Evolutionary conservation across 2,113 vertebrate species (phyloP).

Genomic region (Lutjanus erythropterus): DNA sequence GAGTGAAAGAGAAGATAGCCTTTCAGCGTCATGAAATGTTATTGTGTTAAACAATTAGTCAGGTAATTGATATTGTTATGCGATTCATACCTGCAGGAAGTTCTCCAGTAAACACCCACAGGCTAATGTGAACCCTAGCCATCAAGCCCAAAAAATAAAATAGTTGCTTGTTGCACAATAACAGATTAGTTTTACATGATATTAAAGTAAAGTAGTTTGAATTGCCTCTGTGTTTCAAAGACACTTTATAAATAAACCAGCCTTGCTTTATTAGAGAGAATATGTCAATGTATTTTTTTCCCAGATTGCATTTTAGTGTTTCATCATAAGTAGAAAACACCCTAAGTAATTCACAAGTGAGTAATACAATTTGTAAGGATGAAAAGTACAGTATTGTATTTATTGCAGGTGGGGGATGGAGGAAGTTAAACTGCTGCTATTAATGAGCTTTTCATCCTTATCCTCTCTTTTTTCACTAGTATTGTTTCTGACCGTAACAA

Average conservation of each 20-base stretch:
- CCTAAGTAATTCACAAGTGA: neutral
- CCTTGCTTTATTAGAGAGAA: neutral
- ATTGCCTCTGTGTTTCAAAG: neutral
- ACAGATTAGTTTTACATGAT: neutral
- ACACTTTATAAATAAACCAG: neutral
- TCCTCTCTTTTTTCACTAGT: slow-evolving; percentile 63
- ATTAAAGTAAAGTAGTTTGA: neutral
- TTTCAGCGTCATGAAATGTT: neutral
- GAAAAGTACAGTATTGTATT: slow-evolving; percentile 2
- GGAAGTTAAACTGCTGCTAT: neutral
- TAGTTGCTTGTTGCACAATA: no score
- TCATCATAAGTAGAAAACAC: neutral
- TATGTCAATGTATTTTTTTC: neutral
- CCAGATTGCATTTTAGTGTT: neutral
- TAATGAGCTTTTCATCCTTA: slow-evolving; percentile 42
- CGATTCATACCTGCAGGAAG: neutral
- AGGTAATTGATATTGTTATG: neutral
- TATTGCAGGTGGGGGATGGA: neutral
- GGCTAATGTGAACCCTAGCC: neutral
- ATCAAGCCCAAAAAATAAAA: neutral
- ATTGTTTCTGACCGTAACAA: slow-evolving; percentile 79
- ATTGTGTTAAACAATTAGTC: neutral
- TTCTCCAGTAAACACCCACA: neutral
- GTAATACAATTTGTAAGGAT: no score
- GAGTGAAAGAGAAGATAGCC: neutral